phyloP scores from a whole-genome alignment of 2,797 vertebrate genomes.

The Lophura swinhoii region DNA sequence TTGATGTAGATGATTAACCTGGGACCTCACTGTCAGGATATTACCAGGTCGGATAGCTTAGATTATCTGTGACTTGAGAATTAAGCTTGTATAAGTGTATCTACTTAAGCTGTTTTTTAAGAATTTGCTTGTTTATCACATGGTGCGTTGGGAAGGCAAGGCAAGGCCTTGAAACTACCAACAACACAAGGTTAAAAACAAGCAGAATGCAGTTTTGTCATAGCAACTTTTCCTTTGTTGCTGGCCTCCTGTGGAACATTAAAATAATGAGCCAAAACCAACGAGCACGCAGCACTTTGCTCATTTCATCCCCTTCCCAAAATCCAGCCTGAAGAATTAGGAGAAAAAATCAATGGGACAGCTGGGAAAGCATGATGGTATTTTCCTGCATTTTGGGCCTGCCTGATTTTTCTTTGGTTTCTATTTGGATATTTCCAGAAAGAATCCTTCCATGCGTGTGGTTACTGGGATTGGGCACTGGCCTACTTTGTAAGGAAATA shows the following conservation, averaged over 20 bases:
- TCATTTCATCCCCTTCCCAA: not conserved
- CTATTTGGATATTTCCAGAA: not conserved
- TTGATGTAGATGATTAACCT: slow-evolving; percentile 66
- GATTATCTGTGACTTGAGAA: slow-evolving; percentile 71
- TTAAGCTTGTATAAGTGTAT: slow-evolving; percentile 56
- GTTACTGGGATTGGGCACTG: not conserved
- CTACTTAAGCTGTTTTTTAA: slow-evolving; percentile 54
- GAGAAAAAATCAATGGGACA: not conserved
- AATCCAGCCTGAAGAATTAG: not conserved
- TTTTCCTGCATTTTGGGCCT: not conserved
- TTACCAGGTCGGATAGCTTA: slow-evolving; percentile 54
- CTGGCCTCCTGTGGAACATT: not conserved
- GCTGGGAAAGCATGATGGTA: not conserved
- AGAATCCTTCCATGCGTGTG: not conserved
- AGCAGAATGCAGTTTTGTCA: not conserved
- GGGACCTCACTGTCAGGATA: slow-evolving; percentile 59
- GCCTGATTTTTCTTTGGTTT: not conserved
- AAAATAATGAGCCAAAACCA: not conserved
- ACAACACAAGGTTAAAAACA: not conserved
- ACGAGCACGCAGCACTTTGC: not conserved
- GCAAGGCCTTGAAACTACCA: not conserved
- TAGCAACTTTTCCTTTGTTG: slow-evolving; percentile 16
- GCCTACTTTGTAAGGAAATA: not conserved
- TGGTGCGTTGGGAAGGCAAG: not conserved
- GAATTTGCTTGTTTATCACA: slow-evolving; percentile 31